These are phyloP conservation scores for Eremobia ochroleuca DNA, from an alignment of 2,888 invertebrate genomes.

Conservation along the genomic window DNA sequence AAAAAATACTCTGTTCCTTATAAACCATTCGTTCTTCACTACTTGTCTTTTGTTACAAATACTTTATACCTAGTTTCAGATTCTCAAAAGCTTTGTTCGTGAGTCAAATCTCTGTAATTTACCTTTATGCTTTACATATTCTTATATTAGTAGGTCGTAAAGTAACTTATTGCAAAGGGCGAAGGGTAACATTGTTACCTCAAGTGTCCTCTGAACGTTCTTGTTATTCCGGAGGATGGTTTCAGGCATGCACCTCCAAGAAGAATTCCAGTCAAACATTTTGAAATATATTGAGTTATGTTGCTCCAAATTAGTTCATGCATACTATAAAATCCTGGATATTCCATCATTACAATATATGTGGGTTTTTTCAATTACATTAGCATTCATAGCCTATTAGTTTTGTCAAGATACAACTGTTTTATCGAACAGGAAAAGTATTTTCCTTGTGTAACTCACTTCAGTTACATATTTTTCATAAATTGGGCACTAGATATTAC, in stretches of 20 bases:
- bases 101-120: conserved; percentile 28
- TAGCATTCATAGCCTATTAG: conserved; percentile 45
- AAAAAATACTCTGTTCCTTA: not conserved
- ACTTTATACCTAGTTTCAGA: not conserved
- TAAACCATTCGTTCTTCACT: not conserved
- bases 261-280: conserved; percentile 47
- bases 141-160: conserved; percentile 60
- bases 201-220: conserved; percentile 73
- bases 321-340: conserved; percentile 39
- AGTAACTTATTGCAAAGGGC: conserved; percentile 72
- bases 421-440: conserved; percentile 58
- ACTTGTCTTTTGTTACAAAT: not conserved
- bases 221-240: conserved; percentile 71
- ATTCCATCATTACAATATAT: conserved; percentile 52
- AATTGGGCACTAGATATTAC: conserved; percentile 49
- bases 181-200: conserved; percentile 74
- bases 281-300: conserved; percentile 3
- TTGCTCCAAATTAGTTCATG: conserved; percentile 12
- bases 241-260: conserved; percentile 54
- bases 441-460: conserved; percentile 49
- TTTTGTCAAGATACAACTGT: conserved; percentile 52
- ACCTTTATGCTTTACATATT: conserved; percentile 29
- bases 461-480: conserved; percentile 45
- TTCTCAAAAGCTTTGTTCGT: conserved; percentile 12
- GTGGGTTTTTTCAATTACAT: conserved; percentile 58